A percentile compares a stretch with the other conserved stretches of the same genome.
These are phyloP conservation scores for Apamea sordens DNA, from an alignment of 2,888 invertebrate species.

Conservation along the genomic window DNA sequence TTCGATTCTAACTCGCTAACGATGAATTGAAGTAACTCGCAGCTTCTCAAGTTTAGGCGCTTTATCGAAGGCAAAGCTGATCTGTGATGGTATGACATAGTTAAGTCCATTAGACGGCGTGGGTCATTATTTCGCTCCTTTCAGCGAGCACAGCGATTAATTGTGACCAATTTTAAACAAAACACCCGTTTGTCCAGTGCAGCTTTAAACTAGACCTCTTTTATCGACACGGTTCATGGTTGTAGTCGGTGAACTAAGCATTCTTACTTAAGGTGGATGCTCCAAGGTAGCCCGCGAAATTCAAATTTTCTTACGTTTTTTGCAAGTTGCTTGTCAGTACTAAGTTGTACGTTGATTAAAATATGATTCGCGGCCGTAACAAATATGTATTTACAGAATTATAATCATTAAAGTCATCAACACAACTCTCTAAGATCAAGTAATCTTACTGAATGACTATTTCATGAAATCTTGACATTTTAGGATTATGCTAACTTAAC, in stretches of 20 bases:
- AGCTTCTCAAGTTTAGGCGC: slow-evolving; percentile 79
- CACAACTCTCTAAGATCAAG: no score
- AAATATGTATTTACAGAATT: no score
- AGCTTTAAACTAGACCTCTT: slow-evolving; percentile 72
- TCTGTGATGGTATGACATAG: slow-evolving; percentile 89
- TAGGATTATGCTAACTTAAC: no score
- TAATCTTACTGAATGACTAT: no score
- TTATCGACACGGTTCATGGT: slow-evolving; percentile 51
- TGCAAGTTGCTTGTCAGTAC: no score
- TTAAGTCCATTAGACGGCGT: slow-evolving; percentile 86
- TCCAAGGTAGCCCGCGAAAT: no score
- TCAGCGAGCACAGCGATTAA: slow-evolving; percentile 69
- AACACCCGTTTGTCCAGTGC: slow-evolving; percentile 72
- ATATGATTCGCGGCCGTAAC: no score
- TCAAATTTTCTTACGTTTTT: no score
- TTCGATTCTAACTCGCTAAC: slow-evolving; percentile 52
- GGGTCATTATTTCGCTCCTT: slow-evolving; percentile 75
- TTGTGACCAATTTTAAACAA: slow-evolving; percentile 71
- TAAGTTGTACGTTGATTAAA: no score
- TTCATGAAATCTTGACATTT: no score
- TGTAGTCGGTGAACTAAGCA: slow-evolving; percentile 51
- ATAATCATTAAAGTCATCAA: no score
- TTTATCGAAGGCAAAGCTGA: slow-evolving; percentile 86
- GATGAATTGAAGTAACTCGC: slow-evolving; percentile 68
- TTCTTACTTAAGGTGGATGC: slow-evolving; percentile 45